Evolutionary conservation across 2,888 invertebrate species (phyloP), one percentile per base, ranked within the genome.

Genomic region (Ecliptopera silaceata): DNA sequence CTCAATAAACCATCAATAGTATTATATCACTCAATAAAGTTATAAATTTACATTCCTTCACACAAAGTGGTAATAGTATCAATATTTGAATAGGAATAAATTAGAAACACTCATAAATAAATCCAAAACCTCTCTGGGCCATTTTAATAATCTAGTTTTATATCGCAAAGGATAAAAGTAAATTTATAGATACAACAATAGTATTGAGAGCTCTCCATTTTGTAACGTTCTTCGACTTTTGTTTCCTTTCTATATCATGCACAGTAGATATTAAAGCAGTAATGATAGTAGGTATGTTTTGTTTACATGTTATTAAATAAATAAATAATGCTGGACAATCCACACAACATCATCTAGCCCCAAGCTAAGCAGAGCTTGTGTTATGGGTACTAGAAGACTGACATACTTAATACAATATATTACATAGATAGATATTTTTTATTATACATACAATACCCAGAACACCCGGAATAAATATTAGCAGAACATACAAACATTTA

Each of bases 151-250:
- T 65, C 59, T 72, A 74, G 72, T 79, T 75, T 72, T 69, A 76
- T 75, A 76, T 75, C 75, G 74, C 65, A 63, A 57, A 66, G 73
- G 71, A 73, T 74, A 73, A 80, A 81, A 80, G 80, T 86, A 84
- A 84, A 84, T 78, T 57, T 79, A 75, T 82, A 74, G 76, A 74
- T 74, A 72, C 72, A 71, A 77, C 80, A 80, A 84, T 80, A 73
- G 70, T 74, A 79, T 81, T 77, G 77, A 80, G 75, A 76, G 74
- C 69, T 72, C 77, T 74, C 75, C 76, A 78, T 79, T 82, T 82
- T 83, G 80, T 81, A 81, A 77, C 68, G 66, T 75, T 72, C 74
- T 70, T 66, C 64, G 69, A 72, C 78, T 81, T 84, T 82, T 84
- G 82, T 86, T 82, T 81, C 79, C 73, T 69, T 68, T 68, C 70